phyloP scores from a whole-genome alignment of 1,140 invertebrate species.

The Magallana angulata region DNA sequence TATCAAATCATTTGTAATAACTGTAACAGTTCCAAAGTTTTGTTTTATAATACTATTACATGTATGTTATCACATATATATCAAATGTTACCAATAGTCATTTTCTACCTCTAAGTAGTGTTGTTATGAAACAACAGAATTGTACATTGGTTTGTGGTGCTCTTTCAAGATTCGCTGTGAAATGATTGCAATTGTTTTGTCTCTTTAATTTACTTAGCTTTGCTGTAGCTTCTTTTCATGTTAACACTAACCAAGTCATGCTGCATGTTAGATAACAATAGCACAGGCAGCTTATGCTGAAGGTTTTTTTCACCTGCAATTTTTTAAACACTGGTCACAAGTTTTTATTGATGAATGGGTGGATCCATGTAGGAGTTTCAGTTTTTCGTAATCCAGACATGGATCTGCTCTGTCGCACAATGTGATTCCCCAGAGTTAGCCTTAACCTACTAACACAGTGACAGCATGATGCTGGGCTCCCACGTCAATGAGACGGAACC shows the following conservation, averaged over 20 bases:
- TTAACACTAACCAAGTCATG: not conserved
- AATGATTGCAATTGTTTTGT: too few species aligned
- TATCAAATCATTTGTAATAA: not conserved
- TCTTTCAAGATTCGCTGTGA: too few species aligned
- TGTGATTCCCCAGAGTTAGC: constrained; percentile 24
- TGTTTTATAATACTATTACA: too few species aligned
- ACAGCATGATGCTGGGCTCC: constrained; percentile 50
- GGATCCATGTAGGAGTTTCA: not conserved
- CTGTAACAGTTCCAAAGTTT: too few species aligned
- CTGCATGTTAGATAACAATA: not conserved
- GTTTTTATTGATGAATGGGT: not conserved
- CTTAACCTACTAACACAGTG: constrained; percentile 52
- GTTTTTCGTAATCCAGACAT: not conserved
- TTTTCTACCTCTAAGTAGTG: not conserved
- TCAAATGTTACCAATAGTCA: not conserved
- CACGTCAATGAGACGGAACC: constrained; percentile 60
- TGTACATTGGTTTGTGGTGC: too few species aligned
- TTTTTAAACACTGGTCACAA: not conserved
- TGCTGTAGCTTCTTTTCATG: not conserved
- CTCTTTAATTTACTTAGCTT: too few species aligned
- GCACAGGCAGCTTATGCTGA: not conserved
- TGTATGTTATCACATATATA: not conserved
- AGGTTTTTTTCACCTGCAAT: not conserved
- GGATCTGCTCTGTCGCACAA: not conserved
- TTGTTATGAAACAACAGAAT: not conserved